Base-by-base conservation (phyloP, 2,797 vertebrate species). In the Siniperca scherzeri region DNA sequence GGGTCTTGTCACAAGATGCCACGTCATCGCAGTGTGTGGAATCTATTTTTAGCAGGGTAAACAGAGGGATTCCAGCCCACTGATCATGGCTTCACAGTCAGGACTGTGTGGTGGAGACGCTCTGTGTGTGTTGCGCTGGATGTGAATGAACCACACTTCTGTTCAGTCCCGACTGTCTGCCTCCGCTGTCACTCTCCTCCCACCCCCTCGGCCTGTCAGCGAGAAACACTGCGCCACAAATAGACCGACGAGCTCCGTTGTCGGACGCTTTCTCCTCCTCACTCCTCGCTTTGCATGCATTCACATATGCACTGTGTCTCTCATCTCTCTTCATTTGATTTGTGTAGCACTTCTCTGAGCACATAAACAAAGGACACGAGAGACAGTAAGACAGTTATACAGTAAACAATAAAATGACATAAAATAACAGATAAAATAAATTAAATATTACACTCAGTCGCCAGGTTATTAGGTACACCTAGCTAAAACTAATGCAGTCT, bases 41-140 rank as follows among this genome's bases (percentile, higher is more conserved):
- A 81, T 90, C 92, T 94, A 95, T 95, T 94, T 94, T 89, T 94
- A 94, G 93, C 92, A 84, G 87, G 33, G 75, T 93, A 93, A 94
- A 94, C 90, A 94, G 86, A 93, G 93, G 93, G 88, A 95, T 91
- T 93, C 94, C 93, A 93, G 91, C 86, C 88, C 86, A 79, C 81
- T 80, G 87, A 90, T 90, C 87, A 59, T 16, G 85, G 82, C 89
- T 84, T 65, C 78, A 27, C 84, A 73, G 84, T 61, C 74, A 53
- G 86, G 83, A 1, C 61, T 1, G 69, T 27, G 84, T 38, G 70
- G 60, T 59, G 62, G 70, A 86, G 61, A 76, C 70, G 19, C 10
- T 80, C 70, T 19, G 56, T 5, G 2, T 27, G 25, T 13, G 78
- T 2, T 11, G 48, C 5, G 64, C 48, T 69, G 57, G 85, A 78